These are phyloP conservation scores for Diploptera punctata DNA, from an alignment of 2,888 invertebrate species.

Conservation along the genomic window DNA sequence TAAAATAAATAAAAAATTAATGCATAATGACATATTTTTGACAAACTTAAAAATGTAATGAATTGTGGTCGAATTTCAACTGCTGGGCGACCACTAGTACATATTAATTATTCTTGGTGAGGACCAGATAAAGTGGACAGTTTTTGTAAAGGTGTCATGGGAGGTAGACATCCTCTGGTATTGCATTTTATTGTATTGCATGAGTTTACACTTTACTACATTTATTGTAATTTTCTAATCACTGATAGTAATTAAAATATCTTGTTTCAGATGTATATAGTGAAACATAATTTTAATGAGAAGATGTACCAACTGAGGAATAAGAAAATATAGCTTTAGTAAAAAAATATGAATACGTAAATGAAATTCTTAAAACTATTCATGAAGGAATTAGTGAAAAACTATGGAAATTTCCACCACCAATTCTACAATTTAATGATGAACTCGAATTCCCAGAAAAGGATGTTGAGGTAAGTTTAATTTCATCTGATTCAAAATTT, in stretches of 20 bases:
- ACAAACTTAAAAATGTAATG: too few relatives aligned
- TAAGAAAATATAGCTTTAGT: constrained; percentile 55
- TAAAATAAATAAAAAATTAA: too few relatives aligned
- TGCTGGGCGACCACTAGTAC: too few relatives aligned
- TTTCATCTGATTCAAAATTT: too few relatives aligned
- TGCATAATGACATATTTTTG: too few relatives aligned
- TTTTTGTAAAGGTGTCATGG: too few relatives aligned
- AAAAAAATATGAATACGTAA: constrained; percentile 51
- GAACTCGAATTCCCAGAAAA: constrained; percentile 35
- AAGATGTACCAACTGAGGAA: constrained; percentile 56
- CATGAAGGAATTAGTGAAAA: constrained; percentile 13
- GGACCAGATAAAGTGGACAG: too few relatives aligned
- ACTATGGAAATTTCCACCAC: background rate
- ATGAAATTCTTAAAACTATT: constrained; percentile 53
- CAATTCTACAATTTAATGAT: constrained; percentile 14
- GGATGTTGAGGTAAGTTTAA: constrained; percentile 23
- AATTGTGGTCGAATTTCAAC: too few relatives aligned
- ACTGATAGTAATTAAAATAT: background rate
- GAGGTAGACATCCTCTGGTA: too few relatives aligned
- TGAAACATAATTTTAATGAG: constrained; percentile 59
- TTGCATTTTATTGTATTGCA: too few relatives aligned
- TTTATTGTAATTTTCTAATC: background rate
- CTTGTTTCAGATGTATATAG: constrained; percentile 54
- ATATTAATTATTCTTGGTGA: too few relatives aligned
- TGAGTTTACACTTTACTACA: too few relatives aligned